phyloP scores from a whole-genome alignment of 2,797 vertebrate genomes.

The Amblyopsis hoosieri region DNA sequence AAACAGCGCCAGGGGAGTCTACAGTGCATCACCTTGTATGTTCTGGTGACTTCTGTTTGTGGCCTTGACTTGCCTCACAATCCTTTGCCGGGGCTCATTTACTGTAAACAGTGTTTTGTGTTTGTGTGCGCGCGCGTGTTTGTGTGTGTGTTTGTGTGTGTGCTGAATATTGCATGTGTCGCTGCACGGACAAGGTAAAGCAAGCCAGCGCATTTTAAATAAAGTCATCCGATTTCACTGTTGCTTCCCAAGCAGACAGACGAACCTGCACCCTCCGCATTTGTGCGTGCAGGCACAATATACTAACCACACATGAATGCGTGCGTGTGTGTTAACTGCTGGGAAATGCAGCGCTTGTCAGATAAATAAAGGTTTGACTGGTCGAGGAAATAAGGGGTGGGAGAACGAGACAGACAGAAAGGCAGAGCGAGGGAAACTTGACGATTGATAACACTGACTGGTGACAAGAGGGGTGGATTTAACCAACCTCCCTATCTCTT shows the following conservation, averaged over 20 bases:
- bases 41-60: neutral
- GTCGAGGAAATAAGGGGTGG: neutral
- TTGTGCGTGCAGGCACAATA: neutral
- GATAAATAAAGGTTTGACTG: conserved; percentile 36
- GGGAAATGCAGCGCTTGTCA: conserved; percentile 28
- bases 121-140: too few species aligned
- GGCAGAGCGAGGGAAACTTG: too few species aligned
- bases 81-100: conserved; percentile 4
- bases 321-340: conserved; percentile 24
- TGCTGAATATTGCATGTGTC: conserved; percentile 9
- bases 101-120: conserved; percentile 1
- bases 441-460: neutral
- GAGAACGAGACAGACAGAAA: neutral
- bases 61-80: conserved; percentile 2
- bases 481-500: conserved; percentile 24
- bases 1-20: conserved; percentile 3
- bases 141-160: neutral
- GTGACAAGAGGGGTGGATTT: conserved; percentile 16
- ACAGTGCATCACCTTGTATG: neutral
- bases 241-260: conserved; percentile 5
- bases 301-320: neutral
- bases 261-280: neutral
- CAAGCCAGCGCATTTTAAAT: conserved; percentile 10
- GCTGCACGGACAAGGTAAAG: neutral
- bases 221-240: conserved; percentile 21